Evolutionary conservation across 35 echinoderm and acorn worm genomes (phyloP), one percentile per base, ranked within the genome.

Genomic region (Heliocidaris erythrogramma): DNA sequence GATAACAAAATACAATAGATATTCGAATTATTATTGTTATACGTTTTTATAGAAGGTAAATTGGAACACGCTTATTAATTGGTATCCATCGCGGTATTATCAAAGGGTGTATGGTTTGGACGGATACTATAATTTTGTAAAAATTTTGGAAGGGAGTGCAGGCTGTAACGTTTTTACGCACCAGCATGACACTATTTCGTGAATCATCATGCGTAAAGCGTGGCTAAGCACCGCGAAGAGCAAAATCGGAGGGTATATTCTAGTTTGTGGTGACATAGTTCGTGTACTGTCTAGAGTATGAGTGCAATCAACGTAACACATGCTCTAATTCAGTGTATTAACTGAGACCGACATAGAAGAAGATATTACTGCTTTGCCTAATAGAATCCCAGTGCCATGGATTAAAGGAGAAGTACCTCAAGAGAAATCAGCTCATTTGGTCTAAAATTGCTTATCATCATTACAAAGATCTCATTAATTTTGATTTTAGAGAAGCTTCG

Each of bases 401-500:
- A 78, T 78, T 24, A 78, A 78, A 78, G 65, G 65, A 60, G 27
- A 24, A 78, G 65, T 78, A 78, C 27, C 2, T 27, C 18, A 78
- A 21, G 21, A 78, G 65, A 78, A 78, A 78, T 78, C 65, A 78
- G 65, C 65, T 78, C 65, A 42, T 42, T 42, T 42, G 35, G 65
- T 5, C 27, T 78, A 78, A 78, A 21, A 78, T 78, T 78, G 18
- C 65, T 21, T n/a, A 78, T 78, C 65, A 78, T 78, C 65, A 27
- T 78, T 78, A 78, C 65, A 78, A 78, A 78, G n/a, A 78, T 8
- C 65, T 27, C 65, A 78, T 78, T 78, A 78, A 78, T 78, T 78
- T 78, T 78, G 27, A 78, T 78, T 78, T 60, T 78, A 78, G 27
- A n/a, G 21, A 18, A 78, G 65, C 27, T 29, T 78, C 2, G 27